phyloP scores from a whole-genome alignment of 2,113 vertebrate genomes.

The Epinephelus fuscoguttatus region DNA sequence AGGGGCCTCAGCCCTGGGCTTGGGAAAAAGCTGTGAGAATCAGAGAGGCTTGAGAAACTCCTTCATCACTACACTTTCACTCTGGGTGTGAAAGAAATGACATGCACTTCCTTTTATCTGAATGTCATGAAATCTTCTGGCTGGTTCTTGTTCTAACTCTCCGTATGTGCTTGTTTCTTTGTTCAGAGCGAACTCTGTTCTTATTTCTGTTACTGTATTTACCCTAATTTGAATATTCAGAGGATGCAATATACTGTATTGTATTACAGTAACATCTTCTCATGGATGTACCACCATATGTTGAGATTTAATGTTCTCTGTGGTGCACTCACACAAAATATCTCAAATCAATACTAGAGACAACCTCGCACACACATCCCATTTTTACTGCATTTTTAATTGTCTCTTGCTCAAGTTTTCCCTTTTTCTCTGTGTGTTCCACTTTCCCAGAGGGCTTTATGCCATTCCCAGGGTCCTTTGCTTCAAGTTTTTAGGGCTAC shows the following conservation, averaged over 20 bases:
- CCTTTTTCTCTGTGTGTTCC: conserved; percentile 43
- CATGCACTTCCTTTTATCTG: conserved; percentile 69
- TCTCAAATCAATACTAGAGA: conserved; percentile 42
- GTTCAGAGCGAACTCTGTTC: conserved; percentile 28
- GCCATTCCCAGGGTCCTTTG: conserved; percentile 64
- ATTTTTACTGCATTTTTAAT: conserved; percentile 68
- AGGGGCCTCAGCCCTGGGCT: conserved; percentile 61
- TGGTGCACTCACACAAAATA: conserved; percentile 36
- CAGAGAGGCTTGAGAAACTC: conserved; percentile 68
- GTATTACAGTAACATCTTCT: conserved; percentile 19
- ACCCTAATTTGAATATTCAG: conserved; percentile 46
- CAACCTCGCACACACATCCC: conserved; percentile 21
- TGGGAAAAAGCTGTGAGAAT: conserved; percentile 63
- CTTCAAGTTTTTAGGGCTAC: conserved; percentile 56
- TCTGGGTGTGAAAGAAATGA: conserved; percentile 66
- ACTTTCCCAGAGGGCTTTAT: conserved; percentile 63
- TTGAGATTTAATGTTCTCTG: conserved; percentile 35
- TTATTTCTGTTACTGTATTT: conserved; percentile 34
- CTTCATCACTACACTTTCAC: conserved; percentile 59
- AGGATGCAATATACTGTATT: not conserved
- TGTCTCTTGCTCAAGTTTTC: conserved; percentile 39
- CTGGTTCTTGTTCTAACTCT: conserved; percentile 27
- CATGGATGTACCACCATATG: conserved; percentile 6
- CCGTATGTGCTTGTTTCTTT: conserved; percentile 25
- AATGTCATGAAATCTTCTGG: conserved; percentile 47